Evolutionary conservation across 2,888 invertebrate species (phyloP).

Genomic region (Spatulosminthurus flaviceps): DNA sequence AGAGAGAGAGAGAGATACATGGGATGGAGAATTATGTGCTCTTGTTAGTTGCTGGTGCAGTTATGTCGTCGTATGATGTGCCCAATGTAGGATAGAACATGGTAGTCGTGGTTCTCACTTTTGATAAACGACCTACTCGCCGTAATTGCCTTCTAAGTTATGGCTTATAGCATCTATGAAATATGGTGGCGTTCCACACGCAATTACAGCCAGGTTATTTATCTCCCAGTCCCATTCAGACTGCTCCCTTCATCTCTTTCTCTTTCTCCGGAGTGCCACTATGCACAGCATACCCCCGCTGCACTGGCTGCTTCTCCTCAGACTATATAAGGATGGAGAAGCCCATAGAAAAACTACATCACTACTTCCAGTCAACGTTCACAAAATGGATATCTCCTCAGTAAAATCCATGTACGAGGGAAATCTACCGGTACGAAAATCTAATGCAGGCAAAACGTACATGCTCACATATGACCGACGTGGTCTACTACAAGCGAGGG

Average conservation of each 20-base stretch:
- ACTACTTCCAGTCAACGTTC: not conserved
- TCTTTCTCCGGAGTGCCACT: constrained; percentile 12
- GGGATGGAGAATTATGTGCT: constrained; percentile 27
- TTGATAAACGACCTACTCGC: constrained; percentile 72
- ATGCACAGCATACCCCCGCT: too few species aligned
- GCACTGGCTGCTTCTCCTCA: not conserved
- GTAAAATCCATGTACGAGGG: not conserved
- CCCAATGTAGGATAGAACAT: constrained; percentile 4
- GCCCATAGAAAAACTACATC: not conserved
- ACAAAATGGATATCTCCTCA: constrained; percentile 6
- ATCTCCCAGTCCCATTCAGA: constrained; percentile 53
- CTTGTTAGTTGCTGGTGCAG: constrained; percentile 9
- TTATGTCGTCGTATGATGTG: constrained; percentile 25
- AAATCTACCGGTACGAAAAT: constrained; percentile 25
- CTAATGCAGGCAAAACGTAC: not conserved
- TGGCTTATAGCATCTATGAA: constrained; percentile 72
- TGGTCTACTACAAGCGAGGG: not conserved
- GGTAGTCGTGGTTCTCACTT: constrained; percentile 48
- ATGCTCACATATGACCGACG: not conserved
- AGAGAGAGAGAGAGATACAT: constrained; percentile 21
- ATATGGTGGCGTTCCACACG: constrained; percentile 72
- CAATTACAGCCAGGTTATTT: constrained; percentile 68
- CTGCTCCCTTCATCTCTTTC: constrained; percentile 45
- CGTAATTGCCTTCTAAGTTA: constrained; percentile 73
- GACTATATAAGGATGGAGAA: too few species aligned